Percentiles rank a stretch among this genome's conserved stretches.
Conservation (phyloP, 2,888 invertebrate genomes). For the Lissocephala sabroskyi region DNA sequence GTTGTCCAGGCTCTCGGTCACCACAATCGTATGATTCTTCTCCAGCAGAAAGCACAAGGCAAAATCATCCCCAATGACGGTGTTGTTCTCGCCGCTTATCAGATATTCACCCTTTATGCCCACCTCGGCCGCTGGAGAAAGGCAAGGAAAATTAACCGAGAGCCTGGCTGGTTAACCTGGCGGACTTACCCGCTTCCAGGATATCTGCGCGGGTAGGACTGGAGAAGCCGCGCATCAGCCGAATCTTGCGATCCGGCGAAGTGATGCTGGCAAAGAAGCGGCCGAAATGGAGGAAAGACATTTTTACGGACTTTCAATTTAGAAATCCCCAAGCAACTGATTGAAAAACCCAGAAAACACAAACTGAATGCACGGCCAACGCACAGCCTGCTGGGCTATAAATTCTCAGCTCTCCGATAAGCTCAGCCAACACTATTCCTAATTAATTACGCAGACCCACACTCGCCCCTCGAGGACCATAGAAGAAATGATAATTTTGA, state of each 20-base stretch:
- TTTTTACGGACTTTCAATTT: neutral
- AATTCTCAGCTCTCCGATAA: too few species aligned
- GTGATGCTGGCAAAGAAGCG: neutral
- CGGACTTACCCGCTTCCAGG: constrained; percentile 11
- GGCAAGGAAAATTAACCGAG: too few species aligned
- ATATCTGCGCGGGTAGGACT: neutral
- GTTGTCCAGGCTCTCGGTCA: constrained; percentile 1
- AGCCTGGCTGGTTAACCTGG: too few species aligned
- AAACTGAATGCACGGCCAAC: too few species aligned
- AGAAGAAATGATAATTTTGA: too few species aligned
- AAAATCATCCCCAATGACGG: constrained; percentile 10
- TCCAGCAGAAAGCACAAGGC: constrained; percentile 3
- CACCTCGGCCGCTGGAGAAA: constrained; percentile 5
- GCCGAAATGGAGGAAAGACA: neutral
- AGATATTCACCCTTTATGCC: constrained; percentile 13
- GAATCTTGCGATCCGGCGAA: neutral
- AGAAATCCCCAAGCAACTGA: neutral
- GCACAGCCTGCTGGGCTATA: too few species aligned
- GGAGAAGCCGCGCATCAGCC: neutral
- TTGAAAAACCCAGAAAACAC: too few species aligned
- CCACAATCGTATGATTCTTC: constrained; percentile 10
- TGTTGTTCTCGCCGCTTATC: constrained; percentile 12
- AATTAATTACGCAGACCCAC: too few species aligned
- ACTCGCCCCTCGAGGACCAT: too few species aligned
- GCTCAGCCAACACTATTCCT: too few species aligned